phyloP scores from a whole-genome alignment of 2,888 invertebrate species.

The Trichopria drosophilae region DNA sequence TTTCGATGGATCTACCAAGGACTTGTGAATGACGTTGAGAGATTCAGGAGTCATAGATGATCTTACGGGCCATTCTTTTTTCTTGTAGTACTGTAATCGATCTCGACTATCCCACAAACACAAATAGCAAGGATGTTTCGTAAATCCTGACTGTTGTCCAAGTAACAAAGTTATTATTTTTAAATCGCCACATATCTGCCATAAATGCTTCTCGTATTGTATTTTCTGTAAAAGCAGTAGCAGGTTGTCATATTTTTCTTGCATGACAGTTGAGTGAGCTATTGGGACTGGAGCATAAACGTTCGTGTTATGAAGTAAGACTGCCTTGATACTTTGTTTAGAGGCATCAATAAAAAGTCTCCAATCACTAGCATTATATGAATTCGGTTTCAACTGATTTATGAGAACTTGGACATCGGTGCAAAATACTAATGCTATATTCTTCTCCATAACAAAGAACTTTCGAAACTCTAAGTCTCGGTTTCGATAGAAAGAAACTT shows the following conservation, averaged over 20 bases:
- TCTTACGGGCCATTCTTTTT: slow-evolving; percentile 28
- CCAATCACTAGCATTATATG: slow-evolving; percentile 27
- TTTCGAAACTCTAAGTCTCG: slow-evolving; percentile 10
- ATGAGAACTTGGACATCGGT: slow-evolving; percentile 14
- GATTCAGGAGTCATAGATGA: slow-evolving; percentile 2
- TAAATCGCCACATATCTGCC: slow-evolving; percentile 35
- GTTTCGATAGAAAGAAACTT: slow-evolving; percentile 4
- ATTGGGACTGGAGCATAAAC: slow-evolving; percentile 4
- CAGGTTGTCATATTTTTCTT: slow-evolving; percentile 36
- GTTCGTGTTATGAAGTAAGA: slow-evolving; percentile 9
- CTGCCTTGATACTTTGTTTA: slow-evolving; percentile 8
- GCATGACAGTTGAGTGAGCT: slow-evolving; percentile 29
- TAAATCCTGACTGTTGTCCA: too few relatives aligned
- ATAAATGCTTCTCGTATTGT: slow-evolving; percentile 33
- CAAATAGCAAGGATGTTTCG: too few relatives aligned
- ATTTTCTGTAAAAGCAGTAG: slow-evolving; percentile 29
- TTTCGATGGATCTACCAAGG: slow-evolving; percentile 14
- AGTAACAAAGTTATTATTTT: slow-evolving; percentile 38
- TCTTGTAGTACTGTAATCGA: too few relatives aligned
- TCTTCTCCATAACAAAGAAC: slow-evolving; percentile 14
- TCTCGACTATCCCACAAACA: too few relatives aligned
- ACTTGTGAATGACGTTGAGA: slow-evolving; percentile 16
- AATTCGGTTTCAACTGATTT: slow-evolving; percentile 6
- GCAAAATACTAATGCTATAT: slow-evolving; percentile 23
- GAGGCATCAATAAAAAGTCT: slow-evolving; percentile 38